Evolutionary conservation across 2,888 invertebrate genomes (phyloP), one percentile per base, ranked within the genome.

Genomic region (Athrips mouffetella): DNA sequence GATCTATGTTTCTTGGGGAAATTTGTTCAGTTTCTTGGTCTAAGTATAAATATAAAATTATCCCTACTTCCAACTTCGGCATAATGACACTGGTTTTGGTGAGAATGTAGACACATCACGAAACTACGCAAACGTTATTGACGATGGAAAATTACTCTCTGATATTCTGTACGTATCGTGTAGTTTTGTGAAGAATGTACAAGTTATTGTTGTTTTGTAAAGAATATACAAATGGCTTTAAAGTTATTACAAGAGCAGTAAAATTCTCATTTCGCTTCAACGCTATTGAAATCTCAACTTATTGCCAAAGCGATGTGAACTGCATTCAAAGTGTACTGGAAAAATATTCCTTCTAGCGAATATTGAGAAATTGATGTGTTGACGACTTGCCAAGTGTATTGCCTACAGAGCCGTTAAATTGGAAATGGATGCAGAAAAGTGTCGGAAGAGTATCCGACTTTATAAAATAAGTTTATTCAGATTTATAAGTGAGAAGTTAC

Each of bases 231-330:
- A 11, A 10, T 37, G 20, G 18, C 27, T 31, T 62, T 54, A n/a
- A 70, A 70, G 65, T 70, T 73, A 74, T 71, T 74, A 67, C 70
- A 65, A 63, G 63, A 49, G 65, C 64, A 66, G 67, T 73, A 70
- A 73, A 75, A 76, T 73, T 71, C 71, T 73, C 67, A 71, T 73
- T 73, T 64, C 64, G 54, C 52, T 52, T 49, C 20, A 67, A 65
- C 63, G 62, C 67, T 68, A 70, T 76, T 76, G 70, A 69, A 68
- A 67, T 70, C 53, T 63, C 60, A 51, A 67, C 64, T 68, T 73
- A 73, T 69, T 72, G 73, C 65, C 67, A 71, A 71, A 69, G 63
- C 63, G 64, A 70, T 65, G 68, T 65, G 66, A 69, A 65, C 60
- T 62, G 62, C 60, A 56, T 57, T 63, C 60, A 59, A 62, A 64